Evolutionary conservation across 2,797 vertebrate species (phyloP).

Genomic region (Cichlasoma orientale): DNA sequence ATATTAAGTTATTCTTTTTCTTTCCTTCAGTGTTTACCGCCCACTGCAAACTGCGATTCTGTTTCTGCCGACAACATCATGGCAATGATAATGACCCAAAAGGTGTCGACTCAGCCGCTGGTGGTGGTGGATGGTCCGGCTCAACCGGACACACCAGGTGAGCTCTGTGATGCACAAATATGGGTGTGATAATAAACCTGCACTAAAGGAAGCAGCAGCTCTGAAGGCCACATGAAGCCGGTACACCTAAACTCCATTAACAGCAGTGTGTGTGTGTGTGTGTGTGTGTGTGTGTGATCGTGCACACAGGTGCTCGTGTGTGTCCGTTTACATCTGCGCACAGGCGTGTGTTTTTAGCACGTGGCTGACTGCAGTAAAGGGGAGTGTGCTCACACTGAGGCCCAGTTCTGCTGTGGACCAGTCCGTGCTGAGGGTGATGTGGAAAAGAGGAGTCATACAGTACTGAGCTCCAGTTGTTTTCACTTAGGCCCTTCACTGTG

Average conservation of each 20-base stretch:
- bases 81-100: constrained; percentile 88
- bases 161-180: neutral
- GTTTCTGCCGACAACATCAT: constrained; percentile 82
- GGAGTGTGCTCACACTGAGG: constrained; percentile 35
- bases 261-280: constrained; percentile 22
- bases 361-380: constrained; percentile 35
- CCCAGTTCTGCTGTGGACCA: constrained; percentile 46
- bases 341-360: constrained; percentile 32
- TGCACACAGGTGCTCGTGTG: constrained; percentile 24
- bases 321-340: constrained; percentile 51
- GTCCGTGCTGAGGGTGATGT: constrained; percentile 43
- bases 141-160: constrained; percentile 18
- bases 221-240: constrained; percentile 17
- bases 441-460: constrained; percentile 71
- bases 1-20: neutral
- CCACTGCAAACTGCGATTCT: constrained; percentile 83
- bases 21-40: constrained; percentile 86
- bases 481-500: constrained; percentile 72
- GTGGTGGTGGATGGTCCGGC: constrained; percentile 78
- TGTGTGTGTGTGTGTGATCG: neutral
- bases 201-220: neutral
- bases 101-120: constrained; percentile 86
- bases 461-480: constrained; percentile 79
- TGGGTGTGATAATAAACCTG: constrained; percentile 23
- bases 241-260: constrained; percentile 66